Evolutionary conservation across 2,797 vertebrate genomes (phyloP).

Genomic region (Thunnus albacares): DNA sequence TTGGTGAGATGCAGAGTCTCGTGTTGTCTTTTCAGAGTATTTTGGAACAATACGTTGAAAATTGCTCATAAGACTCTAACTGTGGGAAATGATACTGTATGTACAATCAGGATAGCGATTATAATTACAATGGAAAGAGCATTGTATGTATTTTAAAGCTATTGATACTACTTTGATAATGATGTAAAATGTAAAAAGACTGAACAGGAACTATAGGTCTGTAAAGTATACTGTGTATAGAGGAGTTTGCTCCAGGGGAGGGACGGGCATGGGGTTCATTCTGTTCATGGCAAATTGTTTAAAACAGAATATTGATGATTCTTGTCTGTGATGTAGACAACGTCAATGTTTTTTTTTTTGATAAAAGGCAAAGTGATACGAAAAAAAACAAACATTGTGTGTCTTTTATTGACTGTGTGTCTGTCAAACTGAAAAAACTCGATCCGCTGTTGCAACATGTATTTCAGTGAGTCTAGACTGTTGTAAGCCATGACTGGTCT

Average conservation of each 20-base stretch:
- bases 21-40: slow-evolving; percentile 64
- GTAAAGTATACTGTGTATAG: slow-evolving; percentile 87
- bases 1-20: slow-evolving; percentile 57
- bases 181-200: slow-evolving; percentile 84
- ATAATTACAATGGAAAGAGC: slow-evolving; percentile 81
- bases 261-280: slow-evolving; percentile 80
- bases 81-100: slow-evolving; percentile 85
- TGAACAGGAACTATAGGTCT: slow-evolving; percentile 79
- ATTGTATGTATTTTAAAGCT: slow-evolving; percentile 86
- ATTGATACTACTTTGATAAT: slow-evolving; percentile 87
- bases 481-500: slow-evolving; percentile 50
- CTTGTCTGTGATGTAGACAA: slow-evolving; percentile 90
- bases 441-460: background rate
- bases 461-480: slow-evolving; percentile 64
- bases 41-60: slow-evolving; percentile 63
- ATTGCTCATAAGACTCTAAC: slow-evolving; percentile 76
- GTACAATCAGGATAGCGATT: slow-evolving; percentile 86
- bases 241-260: slow-evolving; percentile 78
- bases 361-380: slow-evolving; percentile 82
- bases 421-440: slow-evolving; percentile 12
- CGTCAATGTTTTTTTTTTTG: slow-evolving; percentile 83
- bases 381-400: slow-evolving; percentile 58
- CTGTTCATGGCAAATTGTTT: slow-evolving; percentile 79
- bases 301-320: slow-evolving; percentile 88
- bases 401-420: slow-evolving; percentile 50